A percentile compares a stretch with the other conserved stretches of the same genome.
These are phyloP conservation scores for Volucella bombylans DNA, from an alignment of 2,888 invertebrate genomes.

Conservation along the genomic window DNA sequence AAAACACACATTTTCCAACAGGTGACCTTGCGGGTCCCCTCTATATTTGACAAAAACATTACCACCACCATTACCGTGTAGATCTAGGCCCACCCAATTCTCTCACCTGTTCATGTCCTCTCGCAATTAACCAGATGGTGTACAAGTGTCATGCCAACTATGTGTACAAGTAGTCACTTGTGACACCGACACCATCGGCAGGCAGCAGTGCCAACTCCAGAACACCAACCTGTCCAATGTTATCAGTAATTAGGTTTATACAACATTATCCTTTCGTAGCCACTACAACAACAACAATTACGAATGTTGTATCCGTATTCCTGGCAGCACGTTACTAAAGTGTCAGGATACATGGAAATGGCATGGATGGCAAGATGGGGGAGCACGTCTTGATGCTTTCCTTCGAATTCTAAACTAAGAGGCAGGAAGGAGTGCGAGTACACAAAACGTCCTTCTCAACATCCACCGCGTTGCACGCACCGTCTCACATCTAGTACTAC, in stretches of 20 bases:
- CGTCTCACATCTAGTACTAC: background rate
- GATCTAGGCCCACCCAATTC: background rate
- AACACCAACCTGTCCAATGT: constrained; percentile 44
- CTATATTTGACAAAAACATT: too few species aligned
- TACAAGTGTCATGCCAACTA: constrained; percentile 38
- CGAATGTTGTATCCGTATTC: constrained; percentile 3
- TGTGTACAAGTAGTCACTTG: constrained; percentile 37
- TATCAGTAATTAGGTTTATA: constrained; percentile 59
- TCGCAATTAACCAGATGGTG: constrained; percentile 47
- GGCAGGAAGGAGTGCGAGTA: too few species aligned
- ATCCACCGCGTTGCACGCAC: constrained; percentile 19
- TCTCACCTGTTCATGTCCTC: constrained; percentile 53
- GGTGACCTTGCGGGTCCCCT: constrained; percentile 26
- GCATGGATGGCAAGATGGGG: background rate
- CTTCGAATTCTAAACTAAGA: background rate
- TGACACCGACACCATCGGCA: constrained; percentile 41
- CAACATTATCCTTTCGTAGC: constrained; percentile 43
- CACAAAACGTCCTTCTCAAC: too few species aligned
- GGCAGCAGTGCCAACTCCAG: background rate
- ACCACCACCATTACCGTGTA: background rate
- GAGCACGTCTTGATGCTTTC: constrained; percentile 51
- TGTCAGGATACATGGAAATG: background rate
- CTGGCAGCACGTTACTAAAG: constrained; percentile 16
- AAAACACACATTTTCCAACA: constrained; percentile 60
- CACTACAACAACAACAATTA: constrained; percentile 34